Conservation (phyloP, 2,797 vertebrate genomes). For the Chaenodraco wilsoni region DNA sequence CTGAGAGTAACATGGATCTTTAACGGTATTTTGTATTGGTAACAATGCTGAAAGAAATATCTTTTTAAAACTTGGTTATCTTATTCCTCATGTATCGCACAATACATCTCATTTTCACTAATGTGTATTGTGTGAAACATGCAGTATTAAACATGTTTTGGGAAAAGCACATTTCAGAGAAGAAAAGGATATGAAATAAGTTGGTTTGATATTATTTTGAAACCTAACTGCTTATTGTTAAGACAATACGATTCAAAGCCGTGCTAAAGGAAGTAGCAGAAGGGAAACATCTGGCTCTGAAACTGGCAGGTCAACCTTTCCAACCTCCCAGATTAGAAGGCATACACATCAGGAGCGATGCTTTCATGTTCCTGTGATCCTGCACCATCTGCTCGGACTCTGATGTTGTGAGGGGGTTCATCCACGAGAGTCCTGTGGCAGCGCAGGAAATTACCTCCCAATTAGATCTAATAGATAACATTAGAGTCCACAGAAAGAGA, state of each 20-base stretch:
- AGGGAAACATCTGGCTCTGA: conserved; percentile 7
- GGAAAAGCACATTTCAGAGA: too few species aligned
- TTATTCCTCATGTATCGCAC: too few species aligned
- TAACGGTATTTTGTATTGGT: too few species aligned
- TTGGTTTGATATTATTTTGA: too few species aligned
- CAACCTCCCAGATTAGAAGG: not conserved
- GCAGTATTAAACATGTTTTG: too few species aligned
- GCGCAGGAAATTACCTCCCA: conserved; percentile 47
- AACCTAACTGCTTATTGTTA: not conserved
- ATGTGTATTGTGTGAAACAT: too few species aligned
- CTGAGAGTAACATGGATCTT: too few species aligned
- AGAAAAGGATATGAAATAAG: not conserved
- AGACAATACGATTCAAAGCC: not conserved
- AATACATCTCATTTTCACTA: too few species aligned
- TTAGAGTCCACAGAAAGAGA: conserved; percentile 30
- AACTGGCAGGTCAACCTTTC: not conserved
- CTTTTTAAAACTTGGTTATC: too few species aligned
- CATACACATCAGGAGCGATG: conserved; percentile 14
- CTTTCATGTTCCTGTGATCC: conserved; percentile 24
- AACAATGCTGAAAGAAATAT: too few species aligned
- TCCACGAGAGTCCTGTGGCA: conserved; percentile 33
- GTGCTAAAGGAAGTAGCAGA: not conserved
- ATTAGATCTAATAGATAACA: conserved; percentile 51
- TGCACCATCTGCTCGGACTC: conserved; percentile 11
- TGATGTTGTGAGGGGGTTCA: conserved; percentile 5